A percentile compares a stretch with the other conserved stretches of the same genome.
phyloP scores from a whole-genome alignment of 2,888 invertebrate species.

The Plagiodera versicolora region DNA sequence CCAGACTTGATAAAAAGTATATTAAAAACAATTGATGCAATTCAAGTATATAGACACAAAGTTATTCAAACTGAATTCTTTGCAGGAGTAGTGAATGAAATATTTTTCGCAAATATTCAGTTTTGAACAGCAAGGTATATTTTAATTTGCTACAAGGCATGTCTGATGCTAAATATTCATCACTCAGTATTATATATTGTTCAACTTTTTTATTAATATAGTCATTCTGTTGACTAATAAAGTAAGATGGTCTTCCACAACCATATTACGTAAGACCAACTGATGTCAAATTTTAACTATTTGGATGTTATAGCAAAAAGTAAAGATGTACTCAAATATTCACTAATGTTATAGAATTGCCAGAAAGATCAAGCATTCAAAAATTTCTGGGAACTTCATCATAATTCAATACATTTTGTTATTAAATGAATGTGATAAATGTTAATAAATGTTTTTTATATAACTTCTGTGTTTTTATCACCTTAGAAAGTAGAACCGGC shows the following conservation, averaged over 20 bases:
- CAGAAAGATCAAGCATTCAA: too few species aligned
- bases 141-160: not conserved
- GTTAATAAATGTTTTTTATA: conserved; percentile 36
- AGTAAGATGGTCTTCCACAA: not conserved
- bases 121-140: not conserved
- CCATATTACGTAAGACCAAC: not conserved
- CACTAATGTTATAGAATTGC: too few species aligned
- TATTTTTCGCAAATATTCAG: too few species aligned
- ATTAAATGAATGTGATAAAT: conserved; percentile 41
- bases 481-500: too few species aligned
- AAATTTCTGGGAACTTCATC: too few species aligned
- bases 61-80: not conserved
- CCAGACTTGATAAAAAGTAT: too few species aligned
- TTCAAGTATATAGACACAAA: not conserved
- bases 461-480: not conserved
- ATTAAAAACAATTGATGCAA: too few species aligned
- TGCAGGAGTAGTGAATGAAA: too few species aligned
- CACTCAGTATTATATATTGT: not conserved
- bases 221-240: not conserved
- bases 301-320: too few species aligned
- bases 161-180: not conserved
- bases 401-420: conserved; percentile 34
- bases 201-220: not conserved
- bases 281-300: too few species aligned
- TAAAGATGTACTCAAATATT: too few species aligned